A percentile compares a stretch with the other conserved stretches of the same genome.
Evolutionary conservation across 2,888 invertebrate species (phyloP).

Genomic region (Nesidiocoris tenuis): DNA sequence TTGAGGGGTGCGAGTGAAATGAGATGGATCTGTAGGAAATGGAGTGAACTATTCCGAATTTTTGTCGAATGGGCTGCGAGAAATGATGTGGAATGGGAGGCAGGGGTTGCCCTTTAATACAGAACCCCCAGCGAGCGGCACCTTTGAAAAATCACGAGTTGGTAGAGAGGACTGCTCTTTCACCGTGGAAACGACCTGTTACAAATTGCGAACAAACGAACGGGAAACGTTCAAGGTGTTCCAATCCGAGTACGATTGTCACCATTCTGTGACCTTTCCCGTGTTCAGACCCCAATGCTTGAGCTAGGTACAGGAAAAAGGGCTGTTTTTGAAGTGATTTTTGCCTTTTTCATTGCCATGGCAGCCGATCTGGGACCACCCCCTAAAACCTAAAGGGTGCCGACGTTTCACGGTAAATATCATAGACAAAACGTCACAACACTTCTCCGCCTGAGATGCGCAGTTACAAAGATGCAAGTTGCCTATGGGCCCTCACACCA

Average conservation of each 20-base stretch:
- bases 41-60: slow-evolving; percentile 15
- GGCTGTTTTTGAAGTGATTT: neutral
- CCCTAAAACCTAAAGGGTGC: slow-evolving; percentile 3
- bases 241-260: neutral
- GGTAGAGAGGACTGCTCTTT: neutral
- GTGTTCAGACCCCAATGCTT: too few species aligned
- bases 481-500: slow-evolving; percentile 1
- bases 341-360: neutral
- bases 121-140: neutral
- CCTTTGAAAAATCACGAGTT: neutral
- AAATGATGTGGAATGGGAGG: slow-evolving; percentile 22
- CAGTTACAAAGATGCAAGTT: neutral
- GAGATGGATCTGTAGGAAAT: slow-evolving; percentile 26
- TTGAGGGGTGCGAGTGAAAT: slow-evolving; percentile 13
- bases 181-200: slow-evolving; percentile 6
- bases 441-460: neutral
- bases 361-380: neutral
- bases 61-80: neutral
- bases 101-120: neutral
- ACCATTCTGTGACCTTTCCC: neutral
- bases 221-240: neutral
- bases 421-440: slow-evolving; percentile 31
- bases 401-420: slow-evolving; percentile 37
- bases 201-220: slow-evolving; percentile 3
- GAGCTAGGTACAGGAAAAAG: neutral